Base-by-base conservation (phyloP, 2,888 invertebrate genomes). In the Steinernema carpocapsae region DNA sequence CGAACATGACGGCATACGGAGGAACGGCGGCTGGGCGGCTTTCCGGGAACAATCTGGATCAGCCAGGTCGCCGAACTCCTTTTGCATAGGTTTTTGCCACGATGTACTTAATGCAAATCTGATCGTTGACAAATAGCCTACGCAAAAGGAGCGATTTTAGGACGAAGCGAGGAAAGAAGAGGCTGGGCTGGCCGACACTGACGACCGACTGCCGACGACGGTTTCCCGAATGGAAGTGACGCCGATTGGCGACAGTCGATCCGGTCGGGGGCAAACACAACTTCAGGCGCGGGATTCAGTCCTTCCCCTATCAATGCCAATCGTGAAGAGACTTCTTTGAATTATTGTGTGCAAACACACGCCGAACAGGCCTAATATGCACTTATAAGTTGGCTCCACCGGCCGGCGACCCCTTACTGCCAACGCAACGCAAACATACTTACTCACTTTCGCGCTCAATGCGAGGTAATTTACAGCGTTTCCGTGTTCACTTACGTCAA, bases 261-360 rank as follows among this genome's bases (percentile, higher is more conserved):
- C 56, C 56, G 56, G 56, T 56, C 56, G 56, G 17, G 56, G 26
- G 22, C 56, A 56, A 56, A 56, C 56, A 56, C 3, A 56, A 56
- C 56, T 56, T 56, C 26, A 56, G 56, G 56, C 56, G 56, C 4
- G 22, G 24, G 56, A 3, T 17, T 56, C 56, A 26, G 26, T 26
- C 56, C 56, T 56, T 26, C 56, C 56, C 22, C 24, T 24, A 56
- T 56, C 56, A 56, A 56, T 56, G 56, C 56, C 56, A 56, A 24
- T 56, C 26, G 56, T 56, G 56, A 56, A 56, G 56, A 56, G 56
- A 56, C n/a, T 56, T 56, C 56, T 56, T 56, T 56, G 56, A 56
- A 56, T 24, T 56, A 56, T 24, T 56, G 56, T 56, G 56, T 24
- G 56, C 56, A 56, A 56, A 56, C 56, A 56, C 12, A 10, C 24